Percentiles rank a stretch among this genome's conserved stretches.
phyloP scores from a whole-genome alignment of 2,888 invertebrate species.

The Calameuta idolon region DNA sequence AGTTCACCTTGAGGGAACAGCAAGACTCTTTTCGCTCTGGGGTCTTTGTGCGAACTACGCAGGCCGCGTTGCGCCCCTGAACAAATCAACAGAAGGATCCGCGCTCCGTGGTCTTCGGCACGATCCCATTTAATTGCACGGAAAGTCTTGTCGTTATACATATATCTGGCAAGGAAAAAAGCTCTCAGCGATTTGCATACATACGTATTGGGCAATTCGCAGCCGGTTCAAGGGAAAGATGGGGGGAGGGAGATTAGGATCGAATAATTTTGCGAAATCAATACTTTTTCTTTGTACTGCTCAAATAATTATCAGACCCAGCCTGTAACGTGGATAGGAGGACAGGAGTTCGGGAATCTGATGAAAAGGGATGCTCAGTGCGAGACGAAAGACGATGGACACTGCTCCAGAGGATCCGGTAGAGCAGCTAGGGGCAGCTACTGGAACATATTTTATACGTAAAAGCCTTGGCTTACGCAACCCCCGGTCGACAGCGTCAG shows the following conservation, averaged over 20 bases:
- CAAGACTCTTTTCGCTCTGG: not conserved
- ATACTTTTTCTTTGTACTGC: not conserved
- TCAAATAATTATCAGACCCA: too few relatives aligned
- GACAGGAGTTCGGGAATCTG: too few relatives aligned
- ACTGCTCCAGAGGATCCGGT: not conserved
- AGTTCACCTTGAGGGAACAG: not conserved
- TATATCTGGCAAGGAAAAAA: not conserved
- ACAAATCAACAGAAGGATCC: not conserved
- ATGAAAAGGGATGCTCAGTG: too few relatives aligned
- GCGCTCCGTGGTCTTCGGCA: not conserved
- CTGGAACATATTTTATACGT: not conserved
- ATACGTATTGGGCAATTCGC: not conserved
- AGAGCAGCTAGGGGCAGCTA: not conserved
- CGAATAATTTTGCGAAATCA: not conserved
- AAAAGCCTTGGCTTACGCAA: not conserved
- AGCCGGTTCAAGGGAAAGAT: not conserved
- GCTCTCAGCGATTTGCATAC: not conserved
- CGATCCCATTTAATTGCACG: not conserved
- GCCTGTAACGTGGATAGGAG: too few relatives aligned
- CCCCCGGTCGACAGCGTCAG: not conserved
- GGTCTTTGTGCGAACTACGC: not conserved
- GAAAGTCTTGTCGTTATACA: not conserved
- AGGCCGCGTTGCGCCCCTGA: not conserved
- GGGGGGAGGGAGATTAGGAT: not conserved
- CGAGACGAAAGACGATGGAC: not conserved